A percentile compares a stretch with the other conserved stretches of the same genome.
phyloP scores from a whole-genome alignment of 2,113 vertebrate species.

The Corythaixoides concolor region DNA sequence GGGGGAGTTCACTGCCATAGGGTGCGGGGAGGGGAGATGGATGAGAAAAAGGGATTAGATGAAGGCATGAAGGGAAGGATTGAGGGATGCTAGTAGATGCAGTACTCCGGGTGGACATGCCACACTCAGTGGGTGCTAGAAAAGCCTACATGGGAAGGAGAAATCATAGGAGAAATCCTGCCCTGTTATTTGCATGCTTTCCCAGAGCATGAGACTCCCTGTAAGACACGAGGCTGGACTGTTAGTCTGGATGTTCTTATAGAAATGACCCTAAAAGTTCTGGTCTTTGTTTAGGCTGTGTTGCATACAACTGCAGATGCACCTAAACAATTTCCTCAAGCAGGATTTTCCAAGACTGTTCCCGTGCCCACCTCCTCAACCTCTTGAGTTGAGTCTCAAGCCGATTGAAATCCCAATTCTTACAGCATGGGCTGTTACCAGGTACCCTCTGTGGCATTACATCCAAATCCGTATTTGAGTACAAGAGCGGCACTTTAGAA shows the following conservation, averaged over 20 bases:
- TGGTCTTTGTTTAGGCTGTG: neutral
- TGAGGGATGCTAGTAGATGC: neutral
- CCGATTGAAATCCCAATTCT: neutral
- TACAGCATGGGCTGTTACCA: neutral
- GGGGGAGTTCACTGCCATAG: neutral
- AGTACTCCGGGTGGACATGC: accelerated
- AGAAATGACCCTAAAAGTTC: neutral
- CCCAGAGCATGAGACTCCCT: neutral
- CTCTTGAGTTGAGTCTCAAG: neutral
- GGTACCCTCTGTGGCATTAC: neutral
- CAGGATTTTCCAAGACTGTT: neutral
- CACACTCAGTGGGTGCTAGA: neutral
- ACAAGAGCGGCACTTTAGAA: neutral
- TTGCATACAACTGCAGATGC: neutral
- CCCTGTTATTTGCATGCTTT: neutral
- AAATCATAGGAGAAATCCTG: neutral
- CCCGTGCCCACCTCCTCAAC: neutral
- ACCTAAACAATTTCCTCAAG: neutral
- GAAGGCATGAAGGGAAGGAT: neutral
- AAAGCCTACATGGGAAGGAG: neutral
- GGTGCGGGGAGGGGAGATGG: neutral
- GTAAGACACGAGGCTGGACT: neutral
- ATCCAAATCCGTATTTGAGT: neutral
- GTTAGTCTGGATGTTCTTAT: neutral
- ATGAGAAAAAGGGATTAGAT: neutral